Evolutionary conservation across 2,888 invertebrate species (phyloP).

Genomic region (Pyrochroa serraticornis): DNA sequence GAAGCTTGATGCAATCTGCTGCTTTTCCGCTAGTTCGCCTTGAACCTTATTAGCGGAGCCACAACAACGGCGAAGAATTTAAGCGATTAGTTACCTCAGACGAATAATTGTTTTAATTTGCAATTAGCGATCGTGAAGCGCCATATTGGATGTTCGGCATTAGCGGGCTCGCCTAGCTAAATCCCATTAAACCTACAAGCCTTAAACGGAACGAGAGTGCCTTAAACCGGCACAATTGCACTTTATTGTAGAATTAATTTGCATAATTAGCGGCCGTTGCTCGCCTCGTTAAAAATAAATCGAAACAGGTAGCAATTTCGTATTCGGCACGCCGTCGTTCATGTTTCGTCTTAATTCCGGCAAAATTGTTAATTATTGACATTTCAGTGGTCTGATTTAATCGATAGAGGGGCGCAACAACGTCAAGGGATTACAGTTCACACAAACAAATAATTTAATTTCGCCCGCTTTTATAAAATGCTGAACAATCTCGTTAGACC

Average conservation of each 20-base stretch:
- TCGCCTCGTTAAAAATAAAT: too few relatives aligned
- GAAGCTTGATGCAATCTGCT: too few relatives aligned
- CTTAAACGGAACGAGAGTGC: too few relatives aligned
- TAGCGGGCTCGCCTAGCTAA: too few relatives aligned
- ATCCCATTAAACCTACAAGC: too few relatives aligned
- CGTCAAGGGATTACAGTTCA: not conserved
- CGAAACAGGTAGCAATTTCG: too few relatives aligned
- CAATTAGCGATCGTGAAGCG: slow-evolving; percentile 34
- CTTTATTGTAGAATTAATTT: too few relatives aligned
- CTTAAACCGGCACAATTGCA: too few relatives aligned
- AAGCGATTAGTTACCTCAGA: slow-evolving; percentile 36
- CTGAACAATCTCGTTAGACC: slow-evolving; percentile 25
- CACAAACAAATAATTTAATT: slow-evolving; percentile 21
- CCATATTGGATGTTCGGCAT: slow-evolving; percentile 21
- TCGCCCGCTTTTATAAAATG: slow-evolving; percentile 20
- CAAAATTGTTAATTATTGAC: slow-evolving; percentile 3
- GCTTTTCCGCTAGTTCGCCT: too few relatives aligned
- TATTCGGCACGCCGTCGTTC: not conserved
- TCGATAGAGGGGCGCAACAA: not conserved
- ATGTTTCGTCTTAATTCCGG: not conserved
- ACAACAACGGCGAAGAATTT: slow-evolving; percentile 6
- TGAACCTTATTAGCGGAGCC: too few relatives aligned
- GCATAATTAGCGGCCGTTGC: too few relatives aligned
- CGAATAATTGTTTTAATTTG: slow-evolving; percentile 43
- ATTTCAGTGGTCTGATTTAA: slow-evolving; percentile 2